phyloP scores from a whole-genome alignment of 2,888 invertebrate genomes.

The Lithophane socia region DNA sequence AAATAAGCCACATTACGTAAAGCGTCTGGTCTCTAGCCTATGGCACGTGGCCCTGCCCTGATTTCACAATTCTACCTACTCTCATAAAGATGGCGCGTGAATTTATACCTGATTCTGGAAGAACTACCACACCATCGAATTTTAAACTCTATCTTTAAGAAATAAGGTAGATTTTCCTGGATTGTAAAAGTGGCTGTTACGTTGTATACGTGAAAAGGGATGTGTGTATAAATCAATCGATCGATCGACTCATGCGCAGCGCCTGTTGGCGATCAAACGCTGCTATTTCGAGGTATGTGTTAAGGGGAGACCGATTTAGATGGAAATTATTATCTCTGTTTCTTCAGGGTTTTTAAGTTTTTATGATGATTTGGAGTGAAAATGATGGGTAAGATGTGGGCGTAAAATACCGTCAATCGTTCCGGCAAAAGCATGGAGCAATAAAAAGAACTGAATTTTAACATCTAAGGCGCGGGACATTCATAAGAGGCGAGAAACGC shows the following conservation, averaged over 20 bases:
- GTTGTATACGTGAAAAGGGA: slow-evolving; percentile 62
- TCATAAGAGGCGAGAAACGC: too few species aligned
- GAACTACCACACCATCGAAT: background rate
- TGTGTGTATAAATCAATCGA: slow-evolving; percentile 87
- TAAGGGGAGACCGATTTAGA: slow-evolving; percentile 75
- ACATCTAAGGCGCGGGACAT: too few species aligned
- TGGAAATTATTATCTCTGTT: slow-evolving; percentile 56
- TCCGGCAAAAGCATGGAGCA: background rate
- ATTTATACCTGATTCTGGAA: slow-evolving; percentile 64
- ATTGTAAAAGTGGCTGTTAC: slow-evolving; percentile 28
- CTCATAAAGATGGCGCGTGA: slow-evolving; percentile 69
- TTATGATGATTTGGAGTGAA: slow-evolving; percentile 48
- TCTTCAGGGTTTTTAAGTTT: slow-evolving; percentile 46
- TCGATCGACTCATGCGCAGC: slow-evolving; percentile 83
- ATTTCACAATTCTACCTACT: slow-evolving; percentile 73
- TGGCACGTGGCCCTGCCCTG: slow-evolving; percentile 73
- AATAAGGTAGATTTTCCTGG: slow-evolving; percentile 22
- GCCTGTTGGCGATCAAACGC: slow-evolving; percentile 84
- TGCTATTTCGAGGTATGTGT: slow-evolving; percentile 79
- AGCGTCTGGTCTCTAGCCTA: slow-evolving; percentile 69
- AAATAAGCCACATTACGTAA: slow-evolving; percentile 69
- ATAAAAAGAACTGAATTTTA: background rate
- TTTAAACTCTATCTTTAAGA: fast-evolving
- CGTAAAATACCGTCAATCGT: background rate
- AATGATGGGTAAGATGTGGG: background rate